Percentiles rank a stretch among this genome's conserved stretches.
phyloP scores from a whole-genome alignment of 1,140 invertebrate species.

The Magallana angulata region DNA sequence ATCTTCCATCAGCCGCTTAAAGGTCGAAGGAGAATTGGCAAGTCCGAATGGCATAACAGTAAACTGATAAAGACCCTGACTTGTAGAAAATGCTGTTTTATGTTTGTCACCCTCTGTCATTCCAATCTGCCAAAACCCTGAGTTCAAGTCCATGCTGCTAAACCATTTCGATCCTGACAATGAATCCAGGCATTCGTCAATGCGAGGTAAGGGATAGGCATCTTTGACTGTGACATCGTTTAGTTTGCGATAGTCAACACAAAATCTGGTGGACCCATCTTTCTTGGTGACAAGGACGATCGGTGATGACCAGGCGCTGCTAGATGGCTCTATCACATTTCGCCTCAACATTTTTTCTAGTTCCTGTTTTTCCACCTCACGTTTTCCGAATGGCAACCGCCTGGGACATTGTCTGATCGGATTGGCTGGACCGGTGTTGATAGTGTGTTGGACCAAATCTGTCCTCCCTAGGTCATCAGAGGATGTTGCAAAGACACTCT shows the following conservation, averaged over 20 bases:
- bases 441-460: not conserved
- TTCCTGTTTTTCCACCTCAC: constrained; percentile 30
- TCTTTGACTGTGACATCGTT: too few species aligned
- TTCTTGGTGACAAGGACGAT: too few species aligned
- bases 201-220: not conserved
- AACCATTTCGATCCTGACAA: constrained; percentile 1
- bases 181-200: constrained; percentile 12
- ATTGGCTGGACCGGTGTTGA: too few species aligned
- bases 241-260: too few species aligned
- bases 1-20: constrained; percentile 33
- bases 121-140: constrained; percentile 15
- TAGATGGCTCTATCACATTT: constrained; percentile 41
- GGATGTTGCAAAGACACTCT: constrained; percentile 48
- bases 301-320: too few species aligned
- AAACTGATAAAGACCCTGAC: constrained; percentile 21
- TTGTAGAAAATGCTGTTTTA: constrained; percentile 44
- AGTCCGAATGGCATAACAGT: constrained; percentile 40
- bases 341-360: not conserved
- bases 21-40: constrained; percentile 41
- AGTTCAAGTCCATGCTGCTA: not conserved
- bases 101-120: not conserved
- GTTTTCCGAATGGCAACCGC: constrained; percentile 25
- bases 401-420: constrained; percentile 54
- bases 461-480: constrained; percentile 53
- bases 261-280: too few species aligned